Base-by-base conservation (phyloP, 2,797 vertebrate species). In the Diglossa cyanea region DNA sequence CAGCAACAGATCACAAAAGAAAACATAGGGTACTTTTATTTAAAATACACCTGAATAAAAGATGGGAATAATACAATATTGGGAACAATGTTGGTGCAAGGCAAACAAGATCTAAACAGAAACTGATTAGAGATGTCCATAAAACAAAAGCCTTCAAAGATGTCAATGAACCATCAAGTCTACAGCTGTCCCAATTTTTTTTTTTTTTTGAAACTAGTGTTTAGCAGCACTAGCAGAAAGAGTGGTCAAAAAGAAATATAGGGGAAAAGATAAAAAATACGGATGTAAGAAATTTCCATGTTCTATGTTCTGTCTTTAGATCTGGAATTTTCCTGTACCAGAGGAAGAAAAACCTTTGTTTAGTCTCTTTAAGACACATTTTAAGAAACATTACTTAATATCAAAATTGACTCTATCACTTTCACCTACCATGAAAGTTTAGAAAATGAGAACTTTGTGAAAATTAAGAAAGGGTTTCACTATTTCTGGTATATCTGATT, bases 1-100 rank as follows among this genome's bases (percentile, higher is more conserved):
- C 42, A 84, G 12, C 47, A 67, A 63, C 51, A 94, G 60, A 61
- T 17, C 42, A 67, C 60, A 89, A 74, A 88, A 50, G 17, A 51
- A 96, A 93, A 75, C 23, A 75, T 25, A 93, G 31, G 40, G 20
- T 44, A 54, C 61, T 44, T 73, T 87, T 85, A 62, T 37, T 93
- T 87, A 61, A 84, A 67, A 60, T 45, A 28, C 13, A 88, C 23
- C 20, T 79, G 31, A 84, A 74, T 70, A 61, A 70, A 89, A 90
- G 35, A 68, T 19, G 33, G 18, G 11, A 71, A 50, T 28, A 57
- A 77, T 37, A 25, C 2, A 45, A 33, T 3, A 7, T 23, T 65
- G 30, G 17, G 58, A 81, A 50, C 17, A 5, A 53, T 60, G 35
- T 25, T 39, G 42, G 25, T 68, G 50, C 7, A 30, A 78, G 30